Conservation (phyloP, 2,888 invertebrate genomes). For the Adineta ricciae region DNA sequence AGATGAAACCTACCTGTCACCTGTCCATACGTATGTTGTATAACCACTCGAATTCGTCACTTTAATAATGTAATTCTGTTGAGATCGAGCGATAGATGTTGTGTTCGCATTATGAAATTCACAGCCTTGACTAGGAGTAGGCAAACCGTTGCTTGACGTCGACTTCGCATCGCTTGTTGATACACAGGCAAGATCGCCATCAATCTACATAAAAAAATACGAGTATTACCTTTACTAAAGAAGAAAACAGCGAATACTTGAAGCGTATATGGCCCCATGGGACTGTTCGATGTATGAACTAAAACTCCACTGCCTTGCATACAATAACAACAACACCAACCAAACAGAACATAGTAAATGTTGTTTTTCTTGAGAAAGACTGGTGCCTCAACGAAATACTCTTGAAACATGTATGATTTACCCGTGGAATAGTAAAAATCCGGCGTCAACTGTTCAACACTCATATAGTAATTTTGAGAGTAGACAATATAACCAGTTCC, state of each 20-base stretch:
- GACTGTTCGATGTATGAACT: neutral
- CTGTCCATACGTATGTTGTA: slow-evolving; percentile 3
- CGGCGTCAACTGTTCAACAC: neutral
- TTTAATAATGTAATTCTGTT: slow-evolving; percentile 19
- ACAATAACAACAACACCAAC: slow-evolving; percentile 21
- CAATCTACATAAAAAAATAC: neutral
- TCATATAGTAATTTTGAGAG: slow-evolving; percentile 15
- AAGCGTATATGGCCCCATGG: neutral
- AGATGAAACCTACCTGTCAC: neutral
- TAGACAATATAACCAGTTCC: slow-evolving; percentile 9
- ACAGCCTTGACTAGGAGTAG: slow-evolving; percentile 11
- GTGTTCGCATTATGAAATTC: slow-evolving; percentile 2
- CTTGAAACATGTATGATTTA: slow-evolving; percentile 13
- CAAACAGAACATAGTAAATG: neutral
- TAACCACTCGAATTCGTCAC: neutral
- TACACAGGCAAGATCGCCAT: slow-evolving; percentile 16
- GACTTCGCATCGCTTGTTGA: neutral
- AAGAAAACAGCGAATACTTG: neutral
- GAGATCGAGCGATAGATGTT: slow-evolving; percentile 1
- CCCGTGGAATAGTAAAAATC: slow-evolving; percentile 12
- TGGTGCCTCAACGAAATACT: slow-evolving; percentile 17
- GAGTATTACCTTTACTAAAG: neutral
- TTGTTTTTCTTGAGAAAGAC: slow-evolving; percentile 1
- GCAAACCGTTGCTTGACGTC: neutral
- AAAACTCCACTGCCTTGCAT: slow-evolving; percentile 17